Evolutionary conservation across 2,888 invertebrate genomes (phyloP).

Genomic region (Sarcophaga carnaria): DNA sequence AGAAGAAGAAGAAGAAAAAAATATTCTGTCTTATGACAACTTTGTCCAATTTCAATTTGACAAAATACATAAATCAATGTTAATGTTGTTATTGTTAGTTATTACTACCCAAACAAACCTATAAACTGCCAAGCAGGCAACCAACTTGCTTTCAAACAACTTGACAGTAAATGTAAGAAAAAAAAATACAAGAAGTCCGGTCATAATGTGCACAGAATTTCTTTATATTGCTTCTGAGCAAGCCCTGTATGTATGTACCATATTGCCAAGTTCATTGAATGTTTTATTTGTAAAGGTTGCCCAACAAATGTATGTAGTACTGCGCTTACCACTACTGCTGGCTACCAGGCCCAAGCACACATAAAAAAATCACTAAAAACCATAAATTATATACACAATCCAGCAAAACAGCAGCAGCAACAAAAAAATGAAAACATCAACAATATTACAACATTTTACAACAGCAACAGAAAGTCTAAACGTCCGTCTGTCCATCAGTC

Average conservation of each 20-base stretch:
- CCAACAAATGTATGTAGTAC: neutral
- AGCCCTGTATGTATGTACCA: neutral
- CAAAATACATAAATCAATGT: slow-evolving; percentile 74
- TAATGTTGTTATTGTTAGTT: slow-evolving; percentile 67
- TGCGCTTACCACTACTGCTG: neutral
- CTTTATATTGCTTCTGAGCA: slow-evolving; percentile 14
- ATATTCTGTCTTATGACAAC: slow-evolving; percentile 71
- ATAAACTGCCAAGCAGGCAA: too few species aligned
- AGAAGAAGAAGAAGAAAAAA: slow-evolving; percentile 26
- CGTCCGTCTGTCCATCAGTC: slow-evolving; percentile 10
- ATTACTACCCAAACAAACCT: slow-evolving; percentile 35
- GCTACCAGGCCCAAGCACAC: neutral
- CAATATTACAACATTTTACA: slow-evolving; percentile 32
- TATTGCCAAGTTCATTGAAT: slow-evolving; percentile 44
- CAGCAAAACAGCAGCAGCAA: neutral
- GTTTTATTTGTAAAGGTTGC: slow-evolving; percentile 4
- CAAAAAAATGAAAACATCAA: neutral
- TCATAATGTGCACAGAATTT: slow-evolving; percentile 43
- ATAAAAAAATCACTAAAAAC: slow-evolving; percentile 14
- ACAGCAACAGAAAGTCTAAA: slow-evolving; percentile 25
- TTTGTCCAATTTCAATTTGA: slow-evolving; percentile 73
- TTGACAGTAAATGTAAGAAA: slow-evolving; percentile 32
- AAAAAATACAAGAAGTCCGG: neutral
- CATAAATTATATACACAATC: slow-evolving; percentile 42
- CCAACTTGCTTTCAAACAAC: slow-evolving; percentile 37